Conservation (phyloP, 1,140 invertebrate genomes). For the Colletes gigas region DNA sequence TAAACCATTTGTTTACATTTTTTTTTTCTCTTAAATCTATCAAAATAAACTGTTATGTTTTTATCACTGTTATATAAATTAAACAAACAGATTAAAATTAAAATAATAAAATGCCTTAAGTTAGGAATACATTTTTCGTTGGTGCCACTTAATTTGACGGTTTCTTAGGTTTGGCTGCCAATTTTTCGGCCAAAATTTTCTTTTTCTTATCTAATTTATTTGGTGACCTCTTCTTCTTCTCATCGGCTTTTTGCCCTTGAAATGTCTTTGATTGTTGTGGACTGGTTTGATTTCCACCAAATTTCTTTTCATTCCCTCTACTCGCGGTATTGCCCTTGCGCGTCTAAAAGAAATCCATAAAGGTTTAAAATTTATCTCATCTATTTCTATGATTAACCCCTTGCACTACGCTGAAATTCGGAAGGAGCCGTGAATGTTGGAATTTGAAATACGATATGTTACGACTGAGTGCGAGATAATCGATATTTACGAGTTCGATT, state of each 20-base stretch:
- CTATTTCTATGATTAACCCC: no score
- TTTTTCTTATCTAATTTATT: constrained; percentile 72
- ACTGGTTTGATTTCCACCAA: constrained; percentile 63
- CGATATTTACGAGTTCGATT: no score
- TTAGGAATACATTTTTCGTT: not conserved
- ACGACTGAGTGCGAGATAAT: no score
- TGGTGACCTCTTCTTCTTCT: constrained; percentile 71
- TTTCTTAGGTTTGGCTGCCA: constrained; percentile 67
- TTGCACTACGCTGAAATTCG: no score
- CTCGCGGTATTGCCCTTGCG: constrained; percentile 53
- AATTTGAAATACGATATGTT: no score
- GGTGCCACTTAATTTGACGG: constrained; percentile 50
- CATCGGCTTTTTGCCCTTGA: constrained; percentile 72
- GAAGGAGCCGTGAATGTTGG: no score
- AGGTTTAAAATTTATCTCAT: not conserved
- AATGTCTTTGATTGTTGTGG: constrained; percentile 52
- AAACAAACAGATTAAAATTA: not conserved
- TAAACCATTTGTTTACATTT: not conserved
- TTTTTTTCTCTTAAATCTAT: not conserved
- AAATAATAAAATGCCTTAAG: constrained; percentile 35
- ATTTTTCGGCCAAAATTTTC: constrained; percentile 71
- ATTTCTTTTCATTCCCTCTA: constrained; percentile 49
- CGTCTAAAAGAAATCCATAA: constrained; percentile 37
- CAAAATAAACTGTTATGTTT: not conserved
- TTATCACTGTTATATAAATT: not conserved